Base-by-base conservation (phyloP, 2,113 vertebrate species). In the Elanus axillaris region DNA sequence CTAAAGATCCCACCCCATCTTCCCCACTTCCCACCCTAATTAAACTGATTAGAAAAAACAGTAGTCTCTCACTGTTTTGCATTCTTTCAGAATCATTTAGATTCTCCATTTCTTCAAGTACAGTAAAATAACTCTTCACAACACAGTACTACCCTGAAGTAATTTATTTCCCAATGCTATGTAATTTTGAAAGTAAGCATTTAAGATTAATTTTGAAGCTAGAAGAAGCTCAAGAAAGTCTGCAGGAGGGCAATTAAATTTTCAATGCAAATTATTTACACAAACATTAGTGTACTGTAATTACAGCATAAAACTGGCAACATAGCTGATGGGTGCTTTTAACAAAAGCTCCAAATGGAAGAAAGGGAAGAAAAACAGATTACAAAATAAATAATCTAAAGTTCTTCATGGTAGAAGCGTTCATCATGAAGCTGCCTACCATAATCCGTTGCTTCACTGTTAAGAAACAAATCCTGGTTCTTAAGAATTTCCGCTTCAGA, bases 371-470 rank as follows among this genome's bases (percentile, higher is more conserved):
- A 56, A 88, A 91, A 90, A 31, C 36, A 73, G 59, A 67, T 73
- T 84, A 74, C 60, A 45, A 96, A 93, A 94, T 93, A 93, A 95
- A 86, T 95, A 92, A 66, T 69, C 94, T 98, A 99, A 22, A 99
- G 98, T 94, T 99, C 98, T 50, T 98, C 98, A 1, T 98, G 98
- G 90, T 98, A 98, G 93, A 98, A 98, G 67, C 97, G 97, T 72
- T 98, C 96, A 26, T 99, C 98, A 6, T 98, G 98, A 50, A 98
- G 98, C 96, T 98, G 99, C 81, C 99, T 98, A 84, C 99, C 99
- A 12, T 99, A 99, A 97, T 99, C 99, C 2, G 99, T 99, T 63
- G 99, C 99, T 98, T 99, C 99, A 3, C 99, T 99, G 97, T 98
- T 99, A 88, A 99, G 98, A 90, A 99, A 99, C 67, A 98, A 98